phyloP scores from a whole-genome alignment of 2,113 vertebrate genomes.

The Pomatorhinus ruficollis region DNA sequence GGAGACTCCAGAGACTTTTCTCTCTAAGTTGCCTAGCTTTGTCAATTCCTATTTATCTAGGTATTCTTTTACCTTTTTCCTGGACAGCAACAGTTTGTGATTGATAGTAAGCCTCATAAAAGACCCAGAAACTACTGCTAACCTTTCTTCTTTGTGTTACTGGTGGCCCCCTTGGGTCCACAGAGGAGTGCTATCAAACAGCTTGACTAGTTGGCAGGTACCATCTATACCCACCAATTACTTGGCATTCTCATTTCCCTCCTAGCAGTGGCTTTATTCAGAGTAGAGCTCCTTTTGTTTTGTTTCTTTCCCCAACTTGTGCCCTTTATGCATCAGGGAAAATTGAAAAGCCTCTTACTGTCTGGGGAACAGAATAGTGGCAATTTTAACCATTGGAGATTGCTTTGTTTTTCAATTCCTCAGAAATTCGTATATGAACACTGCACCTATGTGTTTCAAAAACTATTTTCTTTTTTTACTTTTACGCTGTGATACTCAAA shows the following conservation, averaged over 20 bases:
- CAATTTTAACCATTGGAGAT: background rate
- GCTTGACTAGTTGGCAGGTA: background rate
- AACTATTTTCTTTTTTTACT: background rate
- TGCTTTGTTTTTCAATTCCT: background rate
- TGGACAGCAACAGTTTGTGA: slow-evolving; percentile 63
- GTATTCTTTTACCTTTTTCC: slow-evolving; percentile 72
- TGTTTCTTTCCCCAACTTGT: accelerated
- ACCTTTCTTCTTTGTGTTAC: slow-evolving; percentile 11
- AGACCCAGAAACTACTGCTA: slow-evolving; percentile 40
- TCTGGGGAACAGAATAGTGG: background rate
- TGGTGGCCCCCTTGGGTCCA: background rate
- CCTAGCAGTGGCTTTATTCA: background rate
- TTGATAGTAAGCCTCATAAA: slow-evolving; percentile 47
- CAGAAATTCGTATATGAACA: background rate
- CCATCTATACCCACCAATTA: background rate
- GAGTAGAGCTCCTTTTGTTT: background rate
- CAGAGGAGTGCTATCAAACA: background rate
- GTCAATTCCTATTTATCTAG: slow-evolving; percentile 78
- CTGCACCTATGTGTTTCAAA: background rate
- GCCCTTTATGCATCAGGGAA: background rate
- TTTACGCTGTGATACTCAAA: background rate
- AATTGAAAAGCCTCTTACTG: background rate
- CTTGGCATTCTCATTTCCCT: background rate
- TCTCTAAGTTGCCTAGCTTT: slow-evolving; percentile 71
- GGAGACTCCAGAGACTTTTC: slow-evolving; percentile 60